Percentiles rank a stretch among this genome's conserved stretches.
These are phyloP conservation scores for Epizoanthus stellaris DNA, from an alignment of 92 coral and sea anemone genomes.

Conservation along the genomic window DNA sequence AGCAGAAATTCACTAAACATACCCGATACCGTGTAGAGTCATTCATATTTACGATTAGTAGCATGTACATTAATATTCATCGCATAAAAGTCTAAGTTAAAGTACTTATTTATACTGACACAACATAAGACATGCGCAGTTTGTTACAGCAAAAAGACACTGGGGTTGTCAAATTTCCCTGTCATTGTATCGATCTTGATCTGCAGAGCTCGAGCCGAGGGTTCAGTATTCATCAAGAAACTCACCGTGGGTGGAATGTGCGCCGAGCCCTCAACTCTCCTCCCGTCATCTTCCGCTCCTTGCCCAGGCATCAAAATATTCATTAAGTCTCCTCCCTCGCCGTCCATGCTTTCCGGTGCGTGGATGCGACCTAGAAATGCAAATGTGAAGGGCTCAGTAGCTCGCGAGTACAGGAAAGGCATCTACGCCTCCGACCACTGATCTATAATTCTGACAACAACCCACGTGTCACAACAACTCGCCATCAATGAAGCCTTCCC, in stretches of 20 bases:
- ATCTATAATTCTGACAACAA: conserved; percentile 6
- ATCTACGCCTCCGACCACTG: conserved; percentile 3
- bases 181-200: background rate
- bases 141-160: conserved; percentile 26
- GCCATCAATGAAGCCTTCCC: background rate
- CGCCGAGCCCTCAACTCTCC: conserved; percentile 35
- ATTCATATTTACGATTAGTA: background rate
- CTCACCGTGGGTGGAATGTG: conserved; percentile 40
- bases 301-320: conserved; percentile 42
- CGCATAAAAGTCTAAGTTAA: no score
- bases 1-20: no score
- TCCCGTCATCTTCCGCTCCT: conserved; percentile 31
- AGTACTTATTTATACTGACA: background rate
- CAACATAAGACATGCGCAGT: conserved; percentile 37
- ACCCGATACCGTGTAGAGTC: no score
- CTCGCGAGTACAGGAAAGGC: conserved; percentile 5
- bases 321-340: conserved; percentile 48
- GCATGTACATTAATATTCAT: background rate
- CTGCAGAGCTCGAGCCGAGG: background rate
- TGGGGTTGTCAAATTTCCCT: conserved; percentile 39
- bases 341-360: conserved; percentile 32
- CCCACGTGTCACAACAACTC: conserved; percentile 39
- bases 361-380: conserved; percentile 26
- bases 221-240: background rate
- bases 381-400: background rate